Base-by-base conservation (phyloP, 2,113 vertebrate species). In the Xyrauchen texanus region DNA sequence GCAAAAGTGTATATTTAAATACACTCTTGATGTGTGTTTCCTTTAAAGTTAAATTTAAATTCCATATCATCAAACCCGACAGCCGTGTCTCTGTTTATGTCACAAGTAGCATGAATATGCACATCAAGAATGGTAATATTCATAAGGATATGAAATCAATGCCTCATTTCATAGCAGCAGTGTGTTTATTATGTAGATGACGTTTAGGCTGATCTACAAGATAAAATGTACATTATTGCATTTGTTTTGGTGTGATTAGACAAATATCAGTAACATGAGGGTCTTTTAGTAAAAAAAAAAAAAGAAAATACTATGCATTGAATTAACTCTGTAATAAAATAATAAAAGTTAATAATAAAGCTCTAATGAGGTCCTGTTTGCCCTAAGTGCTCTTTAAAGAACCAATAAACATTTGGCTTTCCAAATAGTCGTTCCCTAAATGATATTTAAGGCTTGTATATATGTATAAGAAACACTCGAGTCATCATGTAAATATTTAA, bases 1-100 rank as follows among this genome's bases (percentile, higher is more conserved):
- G 75, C 68, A 80, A 46, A 64, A 66, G 74, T 63, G 61, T 74
- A 70, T 64, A 81, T 81, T 83, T 78, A 74, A 77, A 81, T 75
- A 66, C 71, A 61, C 68, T 68, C 45, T 72, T 78, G 79, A 84
- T 78, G 66, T 68, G 79, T 68, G 79, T 46, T 74, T 81, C 69
- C 74, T 81, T 84, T 68, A 69, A 61, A 81, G 57, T 52, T 51
- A 12, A 21, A 74, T 73, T 47, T 15, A 44, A 63, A 63, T 74
- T 74, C 49, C 44, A 62, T 62, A 73, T 78, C 68, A 81, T 84
- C 78, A 79, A 58, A 49, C 58, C 72, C 57, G 72, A 74, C 62
- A 70, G 47, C 68, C 51, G 21, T 66, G 11, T 68, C 61, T 79
- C 44, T 45, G 55, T 57, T 63, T 78, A 74, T 78, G 69, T 76